Base-by-base conservation (phyloP, 2,888 invertebrate genomes). In the Brachylomia viminalis region DNA sequence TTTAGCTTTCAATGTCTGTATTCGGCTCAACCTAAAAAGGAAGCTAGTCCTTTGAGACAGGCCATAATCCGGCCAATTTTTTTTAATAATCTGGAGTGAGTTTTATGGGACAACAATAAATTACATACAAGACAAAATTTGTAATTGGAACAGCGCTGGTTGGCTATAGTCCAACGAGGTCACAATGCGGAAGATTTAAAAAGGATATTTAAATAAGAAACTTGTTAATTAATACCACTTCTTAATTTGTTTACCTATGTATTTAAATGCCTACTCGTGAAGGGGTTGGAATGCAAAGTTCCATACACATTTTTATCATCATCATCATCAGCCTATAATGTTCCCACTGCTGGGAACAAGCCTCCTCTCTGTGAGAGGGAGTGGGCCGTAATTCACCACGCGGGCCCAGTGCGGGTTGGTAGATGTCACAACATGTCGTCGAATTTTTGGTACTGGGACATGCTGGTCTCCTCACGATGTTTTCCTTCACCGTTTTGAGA, bases 101-200 rank as follows among this genome's bases (percentile, higher is more conserved):
- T 20, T 20, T 20, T 49, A 2, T 49, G 7, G 30, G 69, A 56
- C 70, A 65, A 45, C n/a, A 38, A 59, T 38, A 73, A 79, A 78
- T 58, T 56, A 52, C 45, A 56, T 54, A 68, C 75, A 80, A 80
- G 56, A 68, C 67, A 58, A 33, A 8, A 20, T 42, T 59, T 54
- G 64, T 76, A 69, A 78, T 74, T 68, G 73, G 70, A 70, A 61
- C 75, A 64, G 30, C 47, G 47, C 33, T 66, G 38, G 47, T 80
- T 86, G 86, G 86, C 86, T n/a, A 4, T 3, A 11, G 33, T 78
- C 86, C 86, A 86, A 86, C n/a, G 72, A 80, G 83, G 86, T 83
- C 72, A 77, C 54, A 38, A 75, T 23, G 15, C 54, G 33, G 45
- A 76, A 61, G 30, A 64, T 49, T 62, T 75, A 23, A 38, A 67